Evolutionary conservation across 2,113 vertebrate genomes (phyloP).

Genomic region (Sceloporus tristichus): DNA sequence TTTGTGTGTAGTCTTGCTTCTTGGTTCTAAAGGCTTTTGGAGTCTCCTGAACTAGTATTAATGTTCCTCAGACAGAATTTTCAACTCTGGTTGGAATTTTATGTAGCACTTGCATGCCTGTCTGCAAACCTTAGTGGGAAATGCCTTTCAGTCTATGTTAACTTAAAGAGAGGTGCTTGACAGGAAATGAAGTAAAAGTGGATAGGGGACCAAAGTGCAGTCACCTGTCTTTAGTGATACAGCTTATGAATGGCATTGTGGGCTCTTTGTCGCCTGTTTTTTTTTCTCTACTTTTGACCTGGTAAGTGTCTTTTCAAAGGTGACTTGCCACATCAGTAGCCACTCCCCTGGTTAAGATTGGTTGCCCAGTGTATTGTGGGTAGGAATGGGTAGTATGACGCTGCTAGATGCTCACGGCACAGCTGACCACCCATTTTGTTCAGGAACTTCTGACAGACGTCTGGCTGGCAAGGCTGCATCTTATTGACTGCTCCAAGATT

Average conservation of each 20-base stretch:
- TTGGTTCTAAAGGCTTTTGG: neutral
- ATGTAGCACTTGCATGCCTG: neutral
- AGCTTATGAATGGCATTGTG: accelerated
- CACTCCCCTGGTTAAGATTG: neutral
- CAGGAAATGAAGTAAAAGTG: neutral
- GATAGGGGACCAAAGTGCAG: neutral
- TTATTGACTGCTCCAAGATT: neutral
- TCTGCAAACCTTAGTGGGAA: neutral
- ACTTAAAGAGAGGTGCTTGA: neutral
- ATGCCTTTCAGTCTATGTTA: accelerated
- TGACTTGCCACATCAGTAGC: neutral
- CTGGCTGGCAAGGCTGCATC: neutral
- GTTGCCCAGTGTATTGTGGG: neutral
- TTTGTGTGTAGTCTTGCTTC: accelerated
- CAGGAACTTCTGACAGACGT: neutral
- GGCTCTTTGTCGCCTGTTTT: neutral
- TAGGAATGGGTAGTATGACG: slow-evolving; percentile 58
- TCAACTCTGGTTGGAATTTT: neutral
- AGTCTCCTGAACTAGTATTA: accelerated
- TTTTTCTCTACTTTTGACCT: neutral
- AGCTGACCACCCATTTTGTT: slow-evolving; percentile 29
- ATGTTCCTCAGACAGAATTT: neutral
- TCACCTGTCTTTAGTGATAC: neutral
- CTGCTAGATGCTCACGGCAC: accelerated
- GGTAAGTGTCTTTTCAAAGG: neutral